A percentile compares a stretch with the other conserved stretches of the same genome.
Conservation (phyloP, 2,797 vertebrate genomes). For the Buphagus erythrorhynchus region DNA sequence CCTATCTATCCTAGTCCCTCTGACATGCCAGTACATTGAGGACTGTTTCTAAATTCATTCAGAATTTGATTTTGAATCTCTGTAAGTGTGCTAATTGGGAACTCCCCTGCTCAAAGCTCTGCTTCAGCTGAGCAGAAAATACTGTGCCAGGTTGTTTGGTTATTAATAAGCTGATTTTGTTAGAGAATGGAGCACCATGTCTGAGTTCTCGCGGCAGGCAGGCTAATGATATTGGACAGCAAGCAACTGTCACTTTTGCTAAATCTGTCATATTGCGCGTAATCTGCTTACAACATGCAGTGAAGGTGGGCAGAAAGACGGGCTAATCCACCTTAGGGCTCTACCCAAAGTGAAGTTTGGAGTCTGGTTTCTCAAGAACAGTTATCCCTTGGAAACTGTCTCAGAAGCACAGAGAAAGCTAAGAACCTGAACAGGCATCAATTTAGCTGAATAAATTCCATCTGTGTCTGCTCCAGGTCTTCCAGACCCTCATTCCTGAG, state of each 20-base stretch:
- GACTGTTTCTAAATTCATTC: neutral
- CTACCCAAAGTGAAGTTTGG: slow-evolving; percentile 8
- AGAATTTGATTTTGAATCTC: neutral
- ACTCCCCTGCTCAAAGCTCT: neutral
- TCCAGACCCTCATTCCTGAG: neutral
- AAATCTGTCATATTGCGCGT: slow-evolving; percentile 13
- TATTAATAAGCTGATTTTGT: slow-evolving; percentile 43
- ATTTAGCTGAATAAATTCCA: neutral
- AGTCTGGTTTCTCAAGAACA: neutral
- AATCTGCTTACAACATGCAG: slow-evolving; percentile 27
- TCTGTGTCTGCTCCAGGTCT: neutral
- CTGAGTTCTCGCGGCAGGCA: neutral
- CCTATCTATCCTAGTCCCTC: neutral
- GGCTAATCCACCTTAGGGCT: slow-evolving; percentile 2
- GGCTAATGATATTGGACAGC: neutral
- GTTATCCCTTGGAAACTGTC: neutral
- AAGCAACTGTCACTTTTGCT: slow-evolving; percentile 43
- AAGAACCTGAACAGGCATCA: neutral
- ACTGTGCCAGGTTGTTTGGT: neutral
- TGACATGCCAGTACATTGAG: neutral
- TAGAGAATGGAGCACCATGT: neutral
- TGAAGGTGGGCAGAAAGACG: neutral
- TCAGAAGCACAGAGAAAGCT: neutral
- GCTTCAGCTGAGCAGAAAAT: neutral
- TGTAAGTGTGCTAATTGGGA: accelerated